These are phyloP conservation scores for Emydocephalus ijimae DNA, from an alignment of 2,113 vertebrate species.

Conservation along the genomic window DNA sequence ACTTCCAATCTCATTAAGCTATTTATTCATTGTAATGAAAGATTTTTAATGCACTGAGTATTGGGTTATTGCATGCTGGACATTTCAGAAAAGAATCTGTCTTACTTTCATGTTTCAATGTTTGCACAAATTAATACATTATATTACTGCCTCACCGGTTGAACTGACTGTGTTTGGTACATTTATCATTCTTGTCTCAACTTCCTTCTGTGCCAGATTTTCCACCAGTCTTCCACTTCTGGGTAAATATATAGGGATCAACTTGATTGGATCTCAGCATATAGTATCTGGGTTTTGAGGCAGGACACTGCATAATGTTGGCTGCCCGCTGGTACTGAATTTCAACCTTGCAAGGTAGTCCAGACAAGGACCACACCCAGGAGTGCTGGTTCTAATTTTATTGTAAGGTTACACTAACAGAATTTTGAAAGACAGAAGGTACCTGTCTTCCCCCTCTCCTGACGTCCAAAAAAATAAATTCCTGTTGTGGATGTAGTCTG, in stretches of 20 bases:
- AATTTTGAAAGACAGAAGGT: too few species aligned
- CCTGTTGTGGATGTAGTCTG: neutral
- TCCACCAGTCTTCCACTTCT: neutral
- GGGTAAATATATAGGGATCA: constrained; percentile 26
- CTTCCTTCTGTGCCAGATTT: constrained; percentile 15
- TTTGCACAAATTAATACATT: constrained; percentile 70
- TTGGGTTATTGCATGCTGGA: constrained; percentile 67
- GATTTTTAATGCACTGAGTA: constrained; percentile 70
- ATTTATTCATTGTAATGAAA: constrained; percentile 76
- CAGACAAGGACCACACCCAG: neutral
- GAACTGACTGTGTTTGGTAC: constrained; percentile 59
- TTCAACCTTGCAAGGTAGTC: neutral
- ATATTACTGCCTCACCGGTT: constrained; percentile 70
- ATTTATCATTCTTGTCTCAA: constrained; percentile 66
- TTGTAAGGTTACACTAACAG: too few species aligned
- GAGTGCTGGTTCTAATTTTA: neutral
- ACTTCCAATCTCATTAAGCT: constrained; percentile 77
- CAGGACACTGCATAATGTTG: neutral
- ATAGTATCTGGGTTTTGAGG: neutral
- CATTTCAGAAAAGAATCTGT: constrained; percentile 64
- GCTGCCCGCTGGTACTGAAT: neutral
- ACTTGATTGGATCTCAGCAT: neutral
- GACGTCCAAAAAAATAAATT: neutral
- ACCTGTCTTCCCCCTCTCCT: too few species aligned
- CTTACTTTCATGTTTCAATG: constrained; percentile 62